phyloP scores from a whole-genome alignment of 2,797 vertebrate species.

The Betta splendens region DNA sequence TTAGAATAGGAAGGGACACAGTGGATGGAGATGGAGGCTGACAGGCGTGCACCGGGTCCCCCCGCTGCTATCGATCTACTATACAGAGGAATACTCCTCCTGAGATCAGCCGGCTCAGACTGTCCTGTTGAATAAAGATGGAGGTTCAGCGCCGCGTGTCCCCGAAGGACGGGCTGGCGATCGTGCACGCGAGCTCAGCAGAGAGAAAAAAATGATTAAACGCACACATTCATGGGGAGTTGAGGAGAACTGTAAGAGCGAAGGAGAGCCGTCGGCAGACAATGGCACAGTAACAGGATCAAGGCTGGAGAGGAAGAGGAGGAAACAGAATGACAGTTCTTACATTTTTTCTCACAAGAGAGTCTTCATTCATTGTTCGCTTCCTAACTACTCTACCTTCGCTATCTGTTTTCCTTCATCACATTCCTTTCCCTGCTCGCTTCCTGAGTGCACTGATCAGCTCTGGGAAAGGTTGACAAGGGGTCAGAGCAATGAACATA shows the following conservation, averaged over 20 bases:
- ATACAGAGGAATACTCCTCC: slow-evolving; percentile 38
- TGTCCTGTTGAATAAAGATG: slow-evolving; percentile 63
- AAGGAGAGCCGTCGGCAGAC: slow-evolving; percentile 27
- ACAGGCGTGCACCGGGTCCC: slow-evolving; percentile 47
- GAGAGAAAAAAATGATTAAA: slow-evolving; percentile 12
- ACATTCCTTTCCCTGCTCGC: slow-evolving; percentile 28
- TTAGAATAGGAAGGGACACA: slow-evolving; percentile 33
- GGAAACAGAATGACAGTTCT: too few species aligned
- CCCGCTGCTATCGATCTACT: slow-evolving; percentile 57
- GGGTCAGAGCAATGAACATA: slow-evolving; percentile 54
- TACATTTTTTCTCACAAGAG: too few species aligned
- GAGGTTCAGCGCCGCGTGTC: slow-evolving; percentile 24
- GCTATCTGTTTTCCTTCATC: background rate
- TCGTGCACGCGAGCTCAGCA: slow-evolving; percentile 2
- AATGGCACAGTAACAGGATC: slow-evolving; percentile 11
- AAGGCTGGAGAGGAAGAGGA: background rate
- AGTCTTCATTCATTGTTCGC: background rate
- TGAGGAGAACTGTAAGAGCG: slow-evolving; percentile 21
- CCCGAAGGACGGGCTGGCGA: slow-evolving; percentile 12
- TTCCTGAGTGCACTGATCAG: slow-evolving; percentile 49
- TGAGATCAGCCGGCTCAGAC: slow-evolving; percentile 43
- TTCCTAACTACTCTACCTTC: background rate
- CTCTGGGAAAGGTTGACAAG: slow-evolving; percentile 67
- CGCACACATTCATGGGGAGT: slow-evolving; percentile 2
- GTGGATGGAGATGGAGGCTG: slow-evolving; percentile 52